A percentile compares a stretch with the other conserved stretches of the same genome.
Evolutionary conservation across 2,113 vertebrate species (phyloP).

Genomic region (Antennarius striatus): DNA sequence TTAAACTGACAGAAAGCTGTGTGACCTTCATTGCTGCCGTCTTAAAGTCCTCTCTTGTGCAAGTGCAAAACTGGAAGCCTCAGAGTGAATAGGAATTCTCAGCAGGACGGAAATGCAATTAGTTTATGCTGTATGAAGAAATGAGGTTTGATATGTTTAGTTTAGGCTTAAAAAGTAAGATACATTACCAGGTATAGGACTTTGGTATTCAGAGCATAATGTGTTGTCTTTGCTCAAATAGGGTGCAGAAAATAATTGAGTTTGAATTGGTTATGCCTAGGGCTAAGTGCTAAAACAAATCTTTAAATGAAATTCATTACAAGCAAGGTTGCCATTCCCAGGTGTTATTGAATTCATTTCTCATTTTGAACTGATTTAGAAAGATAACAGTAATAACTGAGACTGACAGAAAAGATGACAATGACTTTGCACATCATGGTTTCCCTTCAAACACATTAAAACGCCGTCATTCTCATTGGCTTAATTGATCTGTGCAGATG

Average conservation of each 20-base stretch:
- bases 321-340: slow-evolving; percentile 73
- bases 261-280: slow-evolving; percentile 80
- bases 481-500: slow-evolving; percentile 75
- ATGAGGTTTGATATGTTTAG: slow-evolving; percentile 38
- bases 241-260: slow-evolving; percentile 79
- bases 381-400: slow-evolving; percentile 77
- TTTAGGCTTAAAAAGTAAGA: slow-evolving; percentile 50
- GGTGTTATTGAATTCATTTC: slow-evolving; percentile 82
- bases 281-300: slow-evolving; percentile 83
- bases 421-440: slow-evolving; percentile 67
- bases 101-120: slow-evolving; percentile 43
- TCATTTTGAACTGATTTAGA: slow-evolving; percentile 81
- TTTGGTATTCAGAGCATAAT: slow-evolving; percentile 71
- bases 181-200: slow-evolving; percentile 50
- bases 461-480: slow-evolving; percentile 58
- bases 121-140: slow-evolving; percentile 38
- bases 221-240: slow-evolving; percentile 75
- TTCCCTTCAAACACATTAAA: slow-evolving; percentile 73
- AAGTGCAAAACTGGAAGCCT: slow-evolving; percentile 20
- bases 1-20: slow-evolving; percentile 39
- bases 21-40: slow-evolving; percentile 31
- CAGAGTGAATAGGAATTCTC: slow-evolving; percentile 46
- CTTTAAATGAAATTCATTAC: slow-evolving; percentile 83
- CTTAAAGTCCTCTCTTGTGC: slow-evolving; percentile 27
- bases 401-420: slow-evolving; percentile 75